Conservation (phyloP, 2,888 invertebrate genomes). For the Aphidius colemani region DNA sequence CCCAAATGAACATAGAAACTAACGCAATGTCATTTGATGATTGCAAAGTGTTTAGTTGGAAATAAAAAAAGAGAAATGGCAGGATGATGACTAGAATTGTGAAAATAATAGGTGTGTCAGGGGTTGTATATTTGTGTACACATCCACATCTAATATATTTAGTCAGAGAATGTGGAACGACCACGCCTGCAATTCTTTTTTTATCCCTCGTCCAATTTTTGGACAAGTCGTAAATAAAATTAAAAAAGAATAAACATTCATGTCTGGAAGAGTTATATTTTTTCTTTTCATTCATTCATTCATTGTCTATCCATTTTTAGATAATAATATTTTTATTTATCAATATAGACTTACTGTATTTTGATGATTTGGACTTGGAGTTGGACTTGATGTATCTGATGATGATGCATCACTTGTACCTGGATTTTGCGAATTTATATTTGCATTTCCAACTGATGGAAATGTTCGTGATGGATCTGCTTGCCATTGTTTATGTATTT, state of each 20-base stretch:
- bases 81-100: conserved; percentile 25
- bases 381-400: conserved; percentile 55
- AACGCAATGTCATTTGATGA: conserved; percentile 24
- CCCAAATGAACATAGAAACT: conserved; percentile 27
- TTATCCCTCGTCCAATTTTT: conserved; percentile 12
- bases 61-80: no score
- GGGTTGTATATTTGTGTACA: conserved; percentile 1
- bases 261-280: neutral
- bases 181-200: conserved; percentile 32
- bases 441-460: conserved; percentile 52
- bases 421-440: conserved; percentile 23
- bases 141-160: neutral
- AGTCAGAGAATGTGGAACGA: conserved; percentile 30
- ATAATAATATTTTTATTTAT: neutral
- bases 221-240: conserved; percentile 16
- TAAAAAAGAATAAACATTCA: neutral
- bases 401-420: conserved; percentile 32
- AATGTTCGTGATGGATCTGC: conserved; percentile 60
- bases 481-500: conserved; percentile 73
- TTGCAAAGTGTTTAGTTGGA: conserved; percentile 6
- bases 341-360: conserved; percentile 48
- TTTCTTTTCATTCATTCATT: no score
- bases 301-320: conserved; percentile 19
- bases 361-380: conserved; percentile 52
- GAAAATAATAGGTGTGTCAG: conserved; percentile 5